Base-by-base conservation (phyloP, 2,113 vertebrate genomes). In the Myrmecophaga tridactyla region DNA sequence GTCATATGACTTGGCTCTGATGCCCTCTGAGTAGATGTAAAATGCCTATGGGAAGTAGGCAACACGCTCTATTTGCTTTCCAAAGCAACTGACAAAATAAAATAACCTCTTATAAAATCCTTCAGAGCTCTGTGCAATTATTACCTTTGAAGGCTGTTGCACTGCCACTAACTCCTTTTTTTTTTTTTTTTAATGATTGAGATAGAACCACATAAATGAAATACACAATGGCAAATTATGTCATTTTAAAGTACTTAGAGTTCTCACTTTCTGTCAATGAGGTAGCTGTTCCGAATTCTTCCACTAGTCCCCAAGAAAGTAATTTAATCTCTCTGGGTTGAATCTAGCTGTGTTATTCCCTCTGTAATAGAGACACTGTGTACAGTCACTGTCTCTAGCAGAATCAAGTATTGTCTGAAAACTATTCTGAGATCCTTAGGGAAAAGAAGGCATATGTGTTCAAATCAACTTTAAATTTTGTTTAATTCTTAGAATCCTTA, bases 301-400 rank as follows among this genome's bases (percentile, higher is more conserved):
- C 83, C 31, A 56, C 43, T 36, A 56, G 9, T 94, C 83, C 63
- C 34, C 65, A 90, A 67, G 53, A 86, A 89, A 51, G 69, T 86
- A 80, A 92, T 34, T 67, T 84, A 88, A 96, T 95, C 41, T 92
- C 62, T 92, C 69, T 60, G 31, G 93, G 83, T 72, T 21, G 51
- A 96, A 93, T 60, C 53, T 75, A 29, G 51, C 14, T 58, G 46
- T 36, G 70, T 20, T 46, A 27, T 36, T 77, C 48, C 53, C 17
- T 90, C 85, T 86, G 18, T 58, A 67, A 12, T 31, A 60, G 53
- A 90, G 34, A 90, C 60, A 46, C 1, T 89, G 5, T 83, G 36
- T 78, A 13, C 14, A 56, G 67, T 70, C 58, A 92, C 84, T 86
- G n/a, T 83, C 46, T 80, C 27, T 67, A 70, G n/a, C 81, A 89